Percentiles rank a stretch among this genome's conserved stretches.
Conservation (phyloP, 2,888 invertebrate species). For the Melinaea marsaeus region DNA sequence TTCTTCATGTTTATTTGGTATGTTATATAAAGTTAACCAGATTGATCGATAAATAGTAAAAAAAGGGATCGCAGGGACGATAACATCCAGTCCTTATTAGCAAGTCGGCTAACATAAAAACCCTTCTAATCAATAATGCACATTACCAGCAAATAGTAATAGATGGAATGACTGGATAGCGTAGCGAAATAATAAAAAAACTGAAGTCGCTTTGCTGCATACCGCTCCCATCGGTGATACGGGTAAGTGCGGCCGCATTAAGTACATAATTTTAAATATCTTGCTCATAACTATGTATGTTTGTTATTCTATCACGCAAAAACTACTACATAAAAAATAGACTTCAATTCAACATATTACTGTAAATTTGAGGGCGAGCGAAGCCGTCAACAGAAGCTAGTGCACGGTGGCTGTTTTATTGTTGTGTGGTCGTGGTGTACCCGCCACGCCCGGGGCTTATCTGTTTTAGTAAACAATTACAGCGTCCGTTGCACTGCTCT, state of each 20-base stretch:
- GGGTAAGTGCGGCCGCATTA: background rate
- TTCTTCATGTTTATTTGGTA: conserved; percentile 14
- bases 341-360: too few species aligned
- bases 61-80: conserved; percentile 10
- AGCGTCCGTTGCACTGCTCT: conserved; percentile 15
- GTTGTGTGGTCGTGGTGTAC: background rate
- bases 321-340: too few species aligned
- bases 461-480: conserved; percentile 26
- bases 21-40: conserved; percentile 3
- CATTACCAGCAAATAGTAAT: conserved; percentile 30
- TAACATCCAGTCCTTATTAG: conserved; percentile 17
- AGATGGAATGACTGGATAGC: conserved; percentile 28
- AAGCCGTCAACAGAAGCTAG: too few species aligned
- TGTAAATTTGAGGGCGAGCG: too few species aligned
- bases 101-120: conserved; percentile 24
- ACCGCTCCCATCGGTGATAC: conserved; percentile 18
- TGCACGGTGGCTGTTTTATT: too few species aligned
- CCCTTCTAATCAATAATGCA: conserved; percentile 30
- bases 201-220: conserved; percentile 21
- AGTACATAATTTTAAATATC: background rate
- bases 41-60: conserved; percentile 22
- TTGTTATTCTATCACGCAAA: too few species aligned
- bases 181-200: conserved; percentile 19
- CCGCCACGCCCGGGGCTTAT: conserved; percentile 22
- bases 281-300: background rate